phyloP scores from a whole-genome alignment of 2,888 invertebrate genomes.

The Buathra laborator region DNA sequence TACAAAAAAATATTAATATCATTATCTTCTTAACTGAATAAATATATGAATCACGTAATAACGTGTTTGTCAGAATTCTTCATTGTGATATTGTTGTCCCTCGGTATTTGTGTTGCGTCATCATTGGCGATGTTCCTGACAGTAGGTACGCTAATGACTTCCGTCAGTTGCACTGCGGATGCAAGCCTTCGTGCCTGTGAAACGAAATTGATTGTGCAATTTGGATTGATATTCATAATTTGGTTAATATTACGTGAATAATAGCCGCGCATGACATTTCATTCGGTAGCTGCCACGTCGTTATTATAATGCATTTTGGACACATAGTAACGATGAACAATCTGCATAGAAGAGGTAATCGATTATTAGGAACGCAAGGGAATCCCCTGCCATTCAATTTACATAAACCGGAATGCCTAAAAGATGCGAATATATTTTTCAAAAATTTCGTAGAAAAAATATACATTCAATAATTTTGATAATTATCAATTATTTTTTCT shows the following conservation, averaged over 20 bases:
- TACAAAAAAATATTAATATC: not conserved
- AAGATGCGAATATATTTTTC: not conserved
- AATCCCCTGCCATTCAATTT: not conserved
- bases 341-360: not conserved
- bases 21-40: not conserved
- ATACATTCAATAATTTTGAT: too few relatives aligned
- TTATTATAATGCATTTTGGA: conserved; percentile 25
- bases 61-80: conserved; percentile 37
- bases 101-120: conserved; percentile 52
- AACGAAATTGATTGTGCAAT: conserved; percentile 71
- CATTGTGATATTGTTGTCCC: conserved; percentile 17
- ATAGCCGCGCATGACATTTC: not conserved
- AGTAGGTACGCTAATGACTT: conserved; percentile 73
- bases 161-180: conserved; percentile 76
- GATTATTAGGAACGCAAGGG: not conserved
- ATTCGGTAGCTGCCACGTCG: not conserved
- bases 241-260: conserved; percentile 12
- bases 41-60: conserved; percentile 24
- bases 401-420: not conserved
- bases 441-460: too few relatives aligned
- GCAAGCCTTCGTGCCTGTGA: conserved; percentile 77
- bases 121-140: conserved; percentile 57
- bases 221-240: conserved; percentile 51
- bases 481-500: too few relatives aligned
- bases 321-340: not conserved